Evolutionary conservation across 2,113 vertebrate genomes (phyloP).

Genomic region (Dicentrarchus labrax): DNA sequence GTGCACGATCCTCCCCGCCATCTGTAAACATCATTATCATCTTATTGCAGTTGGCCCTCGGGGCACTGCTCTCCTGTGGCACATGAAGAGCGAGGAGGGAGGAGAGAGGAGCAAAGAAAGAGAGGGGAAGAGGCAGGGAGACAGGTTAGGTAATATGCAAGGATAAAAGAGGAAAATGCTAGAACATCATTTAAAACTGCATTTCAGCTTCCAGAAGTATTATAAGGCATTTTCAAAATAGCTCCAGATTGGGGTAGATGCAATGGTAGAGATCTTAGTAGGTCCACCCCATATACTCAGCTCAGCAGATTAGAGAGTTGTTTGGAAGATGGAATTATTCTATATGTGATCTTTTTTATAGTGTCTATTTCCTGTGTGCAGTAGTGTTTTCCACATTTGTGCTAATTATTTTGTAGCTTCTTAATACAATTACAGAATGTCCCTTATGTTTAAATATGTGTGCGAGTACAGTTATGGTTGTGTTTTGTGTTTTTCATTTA

Average conservation of each 20-base stretch:
- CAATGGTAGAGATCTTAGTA: not conserved
- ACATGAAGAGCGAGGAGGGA: constrained; percentile 27
- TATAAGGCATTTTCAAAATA: not conserved
- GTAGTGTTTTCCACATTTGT: not conserved
- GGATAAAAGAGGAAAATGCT: not conserved
- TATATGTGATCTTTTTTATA: not conserved
- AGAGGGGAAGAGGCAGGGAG: constrained; percentile 8
- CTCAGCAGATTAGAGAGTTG: constrained; percentile 21
- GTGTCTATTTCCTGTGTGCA: not conserved
- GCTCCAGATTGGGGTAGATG: not conserved
- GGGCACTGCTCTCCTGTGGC: constrained; percentile 90
- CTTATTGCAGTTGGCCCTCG: constrained; percentile 98
- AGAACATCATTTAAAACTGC: not conserved
- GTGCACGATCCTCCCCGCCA: constrained; percentile 95
- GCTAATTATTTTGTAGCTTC: too few relatives aligned
- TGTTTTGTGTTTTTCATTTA: not conserved
- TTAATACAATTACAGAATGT: not conserved
- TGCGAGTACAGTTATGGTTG: not conserved
- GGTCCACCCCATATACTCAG: not conserved
- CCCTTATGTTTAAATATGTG: not conserved
- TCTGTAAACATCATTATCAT: constrained; percentile 99
- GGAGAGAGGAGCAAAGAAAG: constrained; percentile 10
- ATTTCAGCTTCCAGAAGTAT: constrained; percentile 14
- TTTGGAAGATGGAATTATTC: not conserved
- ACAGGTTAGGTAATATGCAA: constrained; percentile 42